phyloP scores from a whole-genome alignment of 2,888 invertebrate species.

The Drosophila vallismaia region DNA sequence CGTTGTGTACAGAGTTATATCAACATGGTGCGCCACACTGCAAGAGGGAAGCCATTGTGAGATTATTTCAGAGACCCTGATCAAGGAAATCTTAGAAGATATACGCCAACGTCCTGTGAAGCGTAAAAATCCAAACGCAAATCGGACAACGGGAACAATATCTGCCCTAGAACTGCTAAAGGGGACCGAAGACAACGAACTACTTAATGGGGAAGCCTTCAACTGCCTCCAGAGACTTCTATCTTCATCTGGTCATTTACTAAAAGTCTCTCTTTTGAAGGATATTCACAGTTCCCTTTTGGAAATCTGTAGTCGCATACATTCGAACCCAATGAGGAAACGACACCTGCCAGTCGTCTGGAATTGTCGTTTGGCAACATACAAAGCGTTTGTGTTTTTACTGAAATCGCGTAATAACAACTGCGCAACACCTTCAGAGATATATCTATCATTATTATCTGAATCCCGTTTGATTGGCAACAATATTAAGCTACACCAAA shows the following conservation, averaged over 20 bases:
- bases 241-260: constrained; percentile 7
- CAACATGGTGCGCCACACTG: constrained; percentile 13
- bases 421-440: constrained; percentile 18
- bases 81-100: constrained; percentile 20
- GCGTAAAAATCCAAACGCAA: neutral
- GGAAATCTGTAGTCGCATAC: constrained; percentile 8
- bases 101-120: neutral
- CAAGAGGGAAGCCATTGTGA: constrained; percentile 28
- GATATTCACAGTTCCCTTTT: constrained; percentile 13
- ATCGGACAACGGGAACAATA: neutral
- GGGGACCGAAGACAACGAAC: constrained; percentile 2
- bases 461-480: constrained; percentile 9
- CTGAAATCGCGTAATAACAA: constrained; percentile 7
- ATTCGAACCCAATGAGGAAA: neutral
- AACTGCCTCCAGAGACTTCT: constrained; percentile 13
- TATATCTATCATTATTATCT: constrained; percentile 12
- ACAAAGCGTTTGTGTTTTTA: constrained; percentile 8
- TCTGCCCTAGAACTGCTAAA: neutral
- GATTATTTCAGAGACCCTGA: constrained; percentile 23
- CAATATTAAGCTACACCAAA: constrained; percentile 1
- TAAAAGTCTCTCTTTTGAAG: constrained; percentile 12
- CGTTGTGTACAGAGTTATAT: constrained; percentile 9
- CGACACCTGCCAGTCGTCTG: neutral
- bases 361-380: constrained; percentile 22
- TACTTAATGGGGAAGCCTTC: constrained; percentile 7